phyloP scores from a whole-genome alignment of 2,797 vertebrate species.

The Siniperca scherzeri region DNA sequence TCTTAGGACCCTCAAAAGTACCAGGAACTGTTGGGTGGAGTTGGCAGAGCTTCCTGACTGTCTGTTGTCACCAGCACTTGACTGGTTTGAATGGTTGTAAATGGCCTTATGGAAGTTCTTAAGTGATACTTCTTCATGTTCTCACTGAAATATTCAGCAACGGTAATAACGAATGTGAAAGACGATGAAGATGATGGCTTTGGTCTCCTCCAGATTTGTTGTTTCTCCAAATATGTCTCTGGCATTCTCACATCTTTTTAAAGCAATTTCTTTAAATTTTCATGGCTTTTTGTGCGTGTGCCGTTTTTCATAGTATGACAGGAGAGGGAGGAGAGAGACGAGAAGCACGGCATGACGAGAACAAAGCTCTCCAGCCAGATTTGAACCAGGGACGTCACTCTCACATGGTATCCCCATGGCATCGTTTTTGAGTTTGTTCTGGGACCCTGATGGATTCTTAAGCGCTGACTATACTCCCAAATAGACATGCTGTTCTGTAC shows the following conservation, averaged over 20 bases:
- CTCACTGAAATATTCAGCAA: neutral
- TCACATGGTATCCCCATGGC: neutral
- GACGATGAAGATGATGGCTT: neutral
- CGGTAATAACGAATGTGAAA: neutral
- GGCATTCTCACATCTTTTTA: neutral
- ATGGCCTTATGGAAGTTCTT: neutral
- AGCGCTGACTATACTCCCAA: neutral
- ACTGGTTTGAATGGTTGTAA: neutral
- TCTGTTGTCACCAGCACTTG: constrained; percentile 5
- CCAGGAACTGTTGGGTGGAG: constrained; percentile 54
- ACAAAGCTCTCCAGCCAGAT: no score
- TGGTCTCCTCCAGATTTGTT: neutral
- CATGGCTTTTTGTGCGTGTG: no score
- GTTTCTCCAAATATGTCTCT: neutral
- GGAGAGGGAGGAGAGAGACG: neutral
- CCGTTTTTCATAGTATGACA: neutral
- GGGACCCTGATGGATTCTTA: neutral
- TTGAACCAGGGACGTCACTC: neutral
- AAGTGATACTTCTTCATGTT: neutral
- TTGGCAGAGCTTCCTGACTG: constrained; percentile 36
- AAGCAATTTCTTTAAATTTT: no score
- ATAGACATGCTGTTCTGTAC: neutral
- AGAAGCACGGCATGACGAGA: neutral
- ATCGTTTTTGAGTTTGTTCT: no score
- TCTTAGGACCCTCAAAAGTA: constrained; percentile 28